A percentile compares a stretch with the other conserved stretches of the same genome.
Conservation (phyloP, 2,113 vertebrate genomes). For the Montifringilla adamsi region DNA sequence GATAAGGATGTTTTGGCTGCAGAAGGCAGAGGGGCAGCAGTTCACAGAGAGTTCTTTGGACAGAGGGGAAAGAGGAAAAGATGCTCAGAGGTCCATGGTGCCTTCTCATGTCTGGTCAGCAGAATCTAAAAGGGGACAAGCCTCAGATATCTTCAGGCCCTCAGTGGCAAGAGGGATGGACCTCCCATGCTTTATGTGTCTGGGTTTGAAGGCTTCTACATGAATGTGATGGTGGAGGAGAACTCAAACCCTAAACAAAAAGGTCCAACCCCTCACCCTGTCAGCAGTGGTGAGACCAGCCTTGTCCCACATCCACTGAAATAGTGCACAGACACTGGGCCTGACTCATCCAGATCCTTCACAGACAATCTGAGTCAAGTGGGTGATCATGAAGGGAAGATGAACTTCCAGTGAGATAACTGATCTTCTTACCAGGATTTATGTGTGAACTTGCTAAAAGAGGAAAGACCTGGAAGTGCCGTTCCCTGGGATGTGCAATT, state of each 20-base stretch:
- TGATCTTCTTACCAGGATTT: not conserved
- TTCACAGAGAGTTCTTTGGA: not conserved
- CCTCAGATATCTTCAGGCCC: not conserved
- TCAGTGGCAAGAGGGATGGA: rapidly evolving
- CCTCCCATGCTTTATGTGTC: not conserved
- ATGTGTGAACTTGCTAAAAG: not conserved
- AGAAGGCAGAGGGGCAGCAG: not conserved
- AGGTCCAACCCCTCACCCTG: not conserved
- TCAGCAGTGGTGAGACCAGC: not conserved
- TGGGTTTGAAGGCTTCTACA: not conserved
- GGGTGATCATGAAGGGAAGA: not conserved
- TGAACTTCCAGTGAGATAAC: not conserved
- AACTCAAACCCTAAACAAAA: not conserved
- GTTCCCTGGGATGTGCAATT: not conserved
- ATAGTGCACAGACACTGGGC: not conserved
- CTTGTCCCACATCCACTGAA: not conserved
- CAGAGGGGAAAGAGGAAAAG: not conserved
- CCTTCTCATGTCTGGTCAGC: not conserved
- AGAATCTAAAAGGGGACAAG: not conserved
- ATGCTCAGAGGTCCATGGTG: not conserved
- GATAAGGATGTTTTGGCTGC: not conserved
- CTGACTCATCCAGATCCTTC: not conserved
- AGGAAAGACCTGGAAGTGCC: not conserved
- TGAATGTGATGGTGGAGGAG: not conserved
- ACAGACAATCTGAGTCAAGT: not conserved